A percentile compares a stretch with the other conserved stretches of the same genome.
Evolutionary conservation across 2,797 vertebrate genomes (phyloP).

Genomic region (Eulemur coronatus): DNA sequence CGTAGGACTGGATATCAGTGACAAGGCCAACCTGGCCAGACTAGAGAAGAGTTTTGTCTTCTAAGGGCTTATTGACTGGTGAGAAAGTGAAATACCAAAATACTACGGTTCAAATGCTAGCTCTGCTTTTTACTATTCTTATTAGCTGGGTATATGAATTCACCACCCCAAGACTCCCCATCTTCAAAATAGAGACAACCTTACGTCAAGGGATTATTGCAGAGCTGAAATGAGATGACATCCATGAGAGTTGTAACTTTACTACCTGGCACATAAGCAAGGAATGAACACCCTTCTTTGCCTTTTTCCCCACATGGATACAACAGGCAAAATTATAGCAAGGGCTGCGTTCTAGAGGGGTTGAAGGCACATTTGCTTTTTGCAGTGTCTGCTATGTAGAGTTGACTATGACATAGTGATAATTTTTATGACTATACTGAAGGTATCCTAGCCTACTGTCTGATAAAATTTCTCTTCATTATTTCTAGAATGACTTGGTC

Average conservation of each 20-base stretch:
- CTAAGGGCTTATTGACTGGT: background rate
- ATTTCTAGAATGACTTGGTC: background rate
- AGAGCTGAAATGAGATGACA: background rate
- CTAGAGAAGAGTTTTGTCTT: background rate
- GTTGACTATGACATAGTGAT: background rate
- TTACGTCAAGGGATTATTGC: background rate
- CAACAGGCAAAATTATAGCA: background rate
- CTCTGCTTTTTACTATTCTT: background rate
- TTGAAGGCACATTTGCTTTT: background rate
- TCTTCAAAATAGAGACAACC: background rate
- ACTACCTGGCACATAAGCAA: background rate
- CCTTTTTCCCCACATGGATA: background rate
- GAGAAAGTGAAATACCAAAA: background rate
- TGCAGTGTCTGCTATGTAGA: background rate
- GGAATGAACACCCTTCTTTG: rapidly evolving
- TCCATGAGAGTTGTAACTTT: background rate
- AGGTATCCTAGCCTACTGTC: background rate
- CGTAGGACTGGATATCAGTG: no score
- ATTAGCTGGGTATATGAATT: background rate
- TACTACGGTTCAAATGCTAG: background rate
- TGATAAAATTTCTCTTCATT: background rate
- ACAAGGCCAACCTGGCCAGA: background rate
- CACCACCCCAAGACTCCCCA: background rate
- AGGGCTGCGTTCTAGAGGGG: background rate
- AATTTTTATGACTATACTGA: background rate